Percentiles rank a stretch among this genome's conserved stretches.
Evolutionary conservation across 2,888 invertebrate genomes (phyloP).

Genomic region (Gymnosoma rotundatum): DNA sequence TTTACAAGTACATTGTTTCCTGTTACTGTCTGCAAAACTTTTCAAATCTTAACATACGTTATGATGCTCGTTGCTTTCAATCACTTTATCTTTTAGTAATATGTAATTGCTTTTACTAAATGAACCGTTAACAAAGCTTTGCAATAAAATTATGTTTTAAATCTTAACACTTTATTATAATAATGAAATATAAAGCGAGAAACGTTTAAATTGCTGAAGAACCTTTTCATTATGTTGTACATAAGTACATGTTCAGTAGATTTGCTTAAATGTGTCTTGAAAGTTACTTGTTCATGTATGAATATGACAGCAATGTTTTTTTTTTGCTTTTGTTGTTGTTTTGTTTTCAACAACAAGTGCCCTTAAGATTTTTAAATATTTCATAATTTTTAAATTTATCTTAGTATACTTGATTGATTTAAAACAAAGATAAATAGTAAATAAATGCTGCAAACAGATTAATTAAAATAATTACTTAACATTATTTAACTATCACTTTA

Average conservation of each 20-base stretch:
- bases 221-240: constrained; percentile 11
- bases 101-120: constrained; percentile 58
- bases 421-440: not conserved
- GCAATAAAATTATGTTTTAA: constrained; percentile 54
- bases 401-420: not conserved
- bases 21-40: not conserved
- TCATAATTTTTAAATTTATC: constrained; percentile 25
- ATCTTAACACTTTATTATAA: constrained; percentile 57
- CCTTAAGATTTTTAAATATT: constrained; percentile 53
- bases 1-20: constrained; percentile 8
- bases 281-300: constrained; percentile 12
- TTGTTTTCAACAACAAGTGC: constrained; percentile 52
- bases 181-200: constrained; percentile 25
- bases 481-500: too few species aligned
- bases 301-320: constrained; percentile 28
- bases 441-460: not conserved
- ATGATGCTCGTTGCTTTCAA: constrained; percentile 34
- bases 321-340: not conserved
- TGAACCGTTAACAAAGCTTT: constrained; percentile 52
- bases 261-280: constrained; percentile 8
- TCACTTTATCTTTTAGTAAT: constrained; percentile 63
- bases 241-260: constrained; percentile 10
- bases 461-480: too few species aligned
- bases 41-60: constrained; percentile 6
- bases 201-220: constrained; percentile 16